A percentile compares a stretch with the other conserved stretches of the same genome.
Conservation (phyloP, 2,113 vertebrate species). For the Daubentonia madagascariensis region DNA sequence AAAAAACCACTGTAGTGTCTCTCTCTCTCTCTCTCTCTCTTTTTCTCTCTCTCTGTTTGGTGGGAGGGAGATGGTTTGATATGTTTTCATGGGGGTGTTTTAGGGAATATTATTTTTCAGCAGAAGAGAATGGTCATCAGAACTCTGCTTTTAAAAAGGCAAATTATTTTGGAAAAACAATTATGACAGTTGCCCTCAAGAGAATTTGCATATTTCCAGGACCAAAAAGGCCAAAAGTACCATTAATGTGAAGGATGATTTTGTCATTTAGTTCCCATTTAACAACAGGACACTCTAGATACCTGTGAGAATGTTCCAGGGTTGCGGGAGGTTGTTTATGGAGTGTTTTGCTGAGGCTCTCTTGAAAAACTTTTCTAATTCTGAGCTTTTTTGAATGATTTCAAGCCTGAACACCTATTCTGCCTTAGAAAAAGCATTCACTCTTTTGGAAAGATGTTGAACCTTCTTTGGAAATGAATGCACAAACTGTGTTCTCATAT, state of each 20-base stretch:
- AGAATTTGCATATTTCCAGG: not conserved
- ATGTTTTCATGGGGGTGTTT: not conserved
- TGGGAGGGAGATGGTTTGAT: not conserved
- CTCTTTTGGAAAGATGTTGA: not conserved
- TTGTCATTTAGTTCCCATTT: not conserved
- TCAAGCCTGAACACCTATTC: not conserved
- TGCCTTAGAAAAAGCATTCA: not conserved
- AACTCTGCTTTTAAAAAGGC: not conserved
- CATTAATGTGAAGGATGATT: not conserved
- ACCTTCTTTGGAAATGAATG: not conserved
- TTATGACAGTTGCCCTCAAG: not conserved
- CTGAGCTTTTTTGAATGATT: not conserved
- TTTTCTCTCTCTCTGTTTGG: not conserved
- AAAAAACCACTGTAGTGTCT: not conserved
- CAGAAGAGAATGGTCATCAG: not conserved
- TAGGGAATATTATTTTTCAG: not conserved
- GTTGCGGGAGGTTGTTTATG: not conserved
- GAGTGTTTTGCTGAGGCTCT: not conserved
- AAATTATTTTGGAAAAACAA: not conserved
- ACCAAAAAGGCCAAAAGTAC: not conserved
- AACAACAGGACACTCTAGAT: not conserved
- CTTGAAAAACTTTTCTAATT: not conserved
- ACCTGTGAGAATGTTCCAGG: not conserved
- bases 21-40: not conserved
- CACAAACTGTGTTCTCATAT: not conserved